Percentiles rank a stretch among this genome's conserved stretches.
Conservation (phyloP, 2,113 vertebrate species). For the Neolamprologus longior region DNA sequence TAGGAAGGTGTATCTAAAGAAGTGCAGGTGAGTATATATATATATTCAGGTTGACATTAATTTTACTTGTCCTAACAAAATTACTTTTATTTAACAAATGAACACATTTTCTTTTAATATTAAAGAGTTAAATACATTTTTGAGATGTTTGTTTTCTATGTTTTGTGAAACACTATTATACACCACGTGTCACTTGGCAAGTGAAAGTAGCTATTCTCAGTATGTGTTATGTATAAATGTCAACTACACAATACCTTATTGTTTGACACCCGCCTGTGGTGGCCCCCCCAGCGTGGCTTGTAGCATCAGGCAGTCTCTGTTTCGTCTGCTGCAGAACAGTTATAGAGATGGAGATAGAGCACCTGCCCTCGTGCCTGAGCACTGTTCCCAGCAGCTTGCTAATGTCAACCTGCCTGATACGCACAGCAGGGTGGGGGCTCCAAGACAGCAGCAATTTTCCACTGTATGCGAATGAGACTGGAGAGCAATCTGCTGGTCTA, state of each 20-base stretch:
- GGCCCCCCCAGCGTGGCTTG: not conserved
- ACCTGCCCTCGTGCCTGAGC: conserved; percentile 52
- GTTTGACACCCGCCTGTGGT: conserved; percentile 24
- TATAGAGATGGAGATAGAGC: conserved; percentile 37
- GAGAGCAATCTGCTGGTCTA: conserved; percentile 66
- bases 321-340: conserved; percentile 41
- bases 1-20: not conserved
- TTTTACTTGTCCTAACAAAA: not conserved
- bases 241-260: conserved; percentile 26
- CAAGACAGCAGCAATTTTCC: conserved; percentile 68
- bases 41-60: not conserved
- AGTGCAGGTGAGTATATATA: not conserved
- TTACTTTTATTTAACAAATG: not conserved
- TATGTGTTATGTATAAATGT: conserved; percentile 25
- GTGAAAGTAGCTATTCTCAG: not conserved
- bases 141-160: not conserved
- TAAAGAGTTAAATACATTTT: not conserved
- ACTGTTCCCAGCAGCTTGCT: conserved; percentile 61
- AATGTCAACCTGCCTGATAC: conserved; percentile 67
- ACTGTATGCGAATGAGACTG: conserved; percentile 64
- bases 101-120: not conserved
- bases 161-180: not conserved
- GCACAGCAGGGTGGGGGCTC: conserved; percentile 44
- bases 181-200: not conserved
- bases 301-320: conserved; percentile 32